Conservation (phyloP, 1,140 invertebrate genomes). For the Portunus trituberculatus region DNA sequence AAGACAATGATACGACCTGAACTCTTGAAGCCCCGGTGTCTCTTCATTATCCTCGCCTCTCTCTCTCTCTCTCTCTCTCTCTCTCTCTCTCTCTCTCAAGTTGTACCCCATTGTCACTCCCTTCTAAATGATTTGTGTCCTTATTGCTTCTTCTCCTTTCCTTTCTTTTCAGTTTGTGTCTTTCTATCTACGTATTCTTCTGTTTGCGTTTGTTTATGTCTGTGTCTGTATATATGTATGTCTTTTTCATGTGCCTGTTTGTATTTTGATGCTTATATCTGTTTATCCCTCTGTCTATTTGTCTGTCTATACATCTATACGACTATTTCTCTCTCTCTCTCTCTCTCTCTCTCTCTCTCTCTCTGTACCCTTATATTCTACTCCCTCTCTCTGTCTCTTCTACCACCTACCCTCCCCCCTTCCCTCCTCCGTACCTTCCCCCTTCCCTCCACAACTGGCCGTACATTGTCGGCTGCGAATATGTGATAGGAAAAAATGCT, state of each 20-base stretch:
- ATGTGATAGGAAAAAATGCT: conserved; percentile 33
- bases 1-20: neutral
- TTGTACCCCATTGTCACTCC: too few species aligned
- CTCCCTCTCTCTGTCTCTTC: neutral
- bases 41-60: neutral
- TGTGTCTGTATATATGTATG: too few species aligned
- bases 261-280: too few species aligned
- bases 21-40: neutral
- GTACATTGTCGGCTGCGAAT: conserved; percentile 42
- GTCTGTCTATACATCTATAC: too few species aligned
- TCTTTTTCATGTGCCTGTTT: too few species aligned
- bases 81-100: neutral
- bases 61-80: neutral
- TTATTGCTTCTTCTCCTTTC: too few species aligned
- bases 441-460: neutral
- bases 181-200: too few species aligned
- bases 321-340: neutral
- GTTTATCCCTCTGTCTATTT: too few species aligned
- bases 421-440: neutral
- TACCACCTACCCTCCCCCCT: neutral
- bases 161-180: too few species aligned
- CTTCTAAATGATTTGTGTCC: too few species aligned
- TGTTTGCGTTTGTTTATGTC: too few species aligned
- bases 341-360: conserved; percentile 14
- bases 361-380: neutral